Conservation (phyloP, 2,888 invertebrate genomes). For the Drosophila tanythrix region DNA sequence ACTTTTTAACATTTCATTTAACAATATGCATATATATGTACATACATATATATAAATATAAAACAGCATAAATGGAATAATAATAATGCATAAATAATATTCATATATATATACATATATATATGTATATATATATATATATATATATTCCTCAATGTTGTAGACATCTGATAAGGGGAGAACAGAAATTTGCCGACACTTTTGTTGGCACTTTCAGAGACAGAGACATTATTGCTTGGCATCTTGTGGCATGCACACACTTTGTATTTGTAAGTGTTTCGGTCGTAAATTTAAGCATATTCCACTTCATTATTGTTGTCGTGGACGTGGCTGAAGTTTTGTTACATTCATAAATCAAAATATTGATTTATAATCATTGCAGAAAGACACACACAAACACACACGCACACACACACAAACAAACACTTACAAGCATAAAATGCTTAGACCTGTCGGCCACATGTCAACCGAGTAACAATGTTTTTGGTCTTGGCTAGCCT, state of each 20-base stretch:
- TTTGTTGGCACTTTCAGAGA: not conserved
- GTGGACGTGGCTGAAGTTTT: constrained; percentile 60
- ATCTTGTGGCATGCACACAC: constrained; percentile 32
- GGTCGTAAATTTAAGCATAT: constrained; percentile 61
- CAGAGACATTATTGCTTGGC: not conserved
- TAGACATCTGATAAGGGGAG: not conserved
- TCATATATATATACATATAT: not conserved
- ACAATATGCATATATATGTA: not conserved
- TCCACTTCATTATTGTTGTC: constrained; percentile 44
- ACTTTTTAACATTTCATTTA: not conserved
- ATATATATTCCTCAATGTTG: not conserved
- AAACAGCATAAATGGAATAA: not conserved
- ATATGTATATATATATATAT: not conserved
- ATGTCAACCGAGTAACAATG: constrained; percentile 58
- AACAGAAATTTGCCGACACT: constrained; percentile 3
- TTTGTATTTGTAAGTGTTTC: constrained; percentile 68
- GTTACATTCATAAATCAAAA: constrained; percentile 75
- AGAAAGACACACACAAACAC: constrained; percentile 63
- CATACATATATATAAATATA: not conserved
- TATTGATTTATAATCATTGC: constrained; percentile 76
- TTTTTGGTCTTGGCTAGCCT: constrained; percentile 18
- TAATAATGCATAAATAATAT: not conserved
- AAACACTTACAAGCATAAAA: constrained; percentile 6
- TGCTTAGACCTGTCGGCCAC: constrained; percentile 60
- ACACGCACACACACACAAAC: constrained; percentile 21